phyloP scores from a whole-genome alignment of 2,797 vertebrate genomes.

The Hozukius guyotensis region DNA sequence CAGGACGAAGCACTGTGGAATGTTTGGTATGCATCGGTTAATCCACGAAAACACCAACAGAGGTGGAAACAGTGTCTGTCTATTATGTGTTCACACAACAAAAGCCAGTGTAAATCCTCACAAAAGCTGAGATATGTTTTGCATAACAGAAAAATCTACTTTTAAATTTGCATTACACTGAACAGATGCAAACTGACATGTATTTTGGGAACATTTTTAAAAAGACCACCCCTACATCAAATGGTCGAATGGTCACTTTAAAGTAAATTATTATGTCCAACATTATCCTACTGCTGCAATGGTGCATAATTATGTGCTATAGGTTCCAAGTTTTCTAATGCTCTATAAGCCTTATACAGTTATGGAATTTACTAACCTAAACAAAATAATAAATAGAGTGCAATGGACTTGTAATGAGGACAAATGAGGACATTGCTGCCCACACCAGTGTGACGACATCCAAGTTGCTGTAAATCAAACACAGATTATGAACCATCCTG shows the following conservation, averaged over 20 bases:
- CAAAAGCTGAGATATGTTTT: fast-evolving
- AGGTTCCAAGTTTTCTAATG: no score
- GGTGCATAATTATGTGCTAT: no score
- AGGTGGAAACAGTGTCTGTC: neutral
- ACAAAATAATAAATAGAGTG: neutral
- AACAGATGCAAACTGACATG: no score
- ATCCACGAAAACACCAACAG: constrained; percentile 42
- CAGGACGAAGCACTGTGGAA: no score
- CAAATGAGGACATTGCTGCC: neutral
- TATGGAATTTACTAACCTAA: neutral
- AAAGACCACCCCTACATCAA: constrained; percentile 35
- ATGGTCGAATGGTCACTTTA: constrained; percentile 64
- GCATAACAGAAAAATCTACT: no score
- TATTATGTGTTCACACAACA: neutral
- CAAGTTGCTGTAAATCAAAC: constrained; percentile 14
- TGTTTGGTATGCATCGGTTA: neutral
- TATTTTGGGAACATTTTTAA: neutral
- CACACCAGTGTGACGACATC: neutral
- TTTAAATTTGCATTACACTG: no score
- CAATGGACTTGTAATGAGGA: neutral
- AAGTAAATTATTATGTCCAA: no score
- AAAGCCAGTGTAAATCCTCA: fast-evolving
- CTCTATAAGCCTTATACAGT: no score
- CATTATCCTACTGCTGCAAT: no score
- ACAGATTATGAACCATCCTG: constrained; percentile 7